Evolutionary conservation across 2,797 vertebrate species (phyloP).

Genomic region (Acrocephalus scirpaceus): DNA sequence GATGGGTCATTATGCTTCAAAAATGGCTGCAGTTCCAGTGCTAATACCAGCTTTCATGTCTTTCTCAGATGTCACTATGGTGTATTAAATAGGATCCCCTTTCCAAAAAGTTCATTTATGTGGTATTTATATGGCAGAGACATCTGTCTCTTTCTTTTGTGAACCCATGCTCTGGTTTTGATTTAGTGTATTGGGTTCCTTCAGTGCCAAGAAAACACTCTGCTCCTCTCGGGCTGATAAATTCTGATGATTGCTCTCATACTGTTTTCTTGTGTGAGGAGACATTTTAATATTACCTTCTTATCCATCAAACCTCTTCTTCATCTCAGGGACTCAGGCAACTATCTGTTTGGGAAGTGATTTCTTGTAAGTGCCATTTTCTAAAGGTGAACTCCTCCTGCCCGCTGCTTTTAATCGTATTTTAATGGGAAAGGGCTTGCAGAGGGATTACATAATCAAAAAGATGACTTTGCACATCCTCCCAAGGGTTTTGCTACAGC

Average conservation of each 20-base stretch:
- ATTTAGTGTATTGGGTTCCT: slow-evolving; percentile 60
- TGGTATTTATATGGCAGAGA: slow-evolving; percentile 30
- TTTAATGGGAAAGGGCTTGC: slow-evolving; percentile 64
- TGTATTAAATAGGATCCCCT: neutral
- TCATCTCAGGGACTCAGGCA: slow-evolving; percentile 41
- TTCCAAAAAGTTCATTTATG: slow-evolving; percentile 54
- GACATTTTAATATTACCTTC: slow-evolving; percentile 69
- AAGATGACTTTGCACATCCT: slow-evolving; percentile 32
- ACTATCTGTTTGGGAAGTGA: slow-evolving; percentile 53
- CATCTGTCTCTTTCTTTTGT: slow-evolving; percentile 40
- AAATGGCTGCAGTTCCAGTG: neutral
- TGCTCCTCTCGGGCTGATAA: slow-evolving; percentile 64
- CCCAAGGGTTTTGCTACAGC: neutral
- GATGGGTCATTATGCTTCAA: neutral
- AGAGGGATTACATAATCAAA: slow-evolving; percentile 56
- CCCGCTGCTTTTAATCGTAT: slow-evolving; percentile 67
- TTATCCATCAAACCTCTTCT: slow-evolving; percentile 68
- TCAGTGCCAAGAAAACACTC: slow-evolving; percentile 64
- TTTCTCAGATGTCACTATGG: slow-evolving; percentile 24
- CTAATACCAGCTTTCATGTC: neutral
- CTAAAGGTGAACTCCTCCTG: slow-evolving; percentile 57
- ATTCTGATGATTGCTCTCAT: slow-evolving; percentile 71
- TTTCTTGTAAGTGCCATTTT: slow-evolving; percentile 63
- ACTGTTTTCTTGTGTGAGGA: slow-evolving; percentile 68
- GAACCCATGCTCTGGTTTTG: slow-evolving; percentile 41